Percentiles rank a stretch among this genome's conserved stretches.
Evolutionary conservation across 2,113 vertebrate genomes (phyloP).

Genomic region (Pelvicachromis taeniatus): DNA sequence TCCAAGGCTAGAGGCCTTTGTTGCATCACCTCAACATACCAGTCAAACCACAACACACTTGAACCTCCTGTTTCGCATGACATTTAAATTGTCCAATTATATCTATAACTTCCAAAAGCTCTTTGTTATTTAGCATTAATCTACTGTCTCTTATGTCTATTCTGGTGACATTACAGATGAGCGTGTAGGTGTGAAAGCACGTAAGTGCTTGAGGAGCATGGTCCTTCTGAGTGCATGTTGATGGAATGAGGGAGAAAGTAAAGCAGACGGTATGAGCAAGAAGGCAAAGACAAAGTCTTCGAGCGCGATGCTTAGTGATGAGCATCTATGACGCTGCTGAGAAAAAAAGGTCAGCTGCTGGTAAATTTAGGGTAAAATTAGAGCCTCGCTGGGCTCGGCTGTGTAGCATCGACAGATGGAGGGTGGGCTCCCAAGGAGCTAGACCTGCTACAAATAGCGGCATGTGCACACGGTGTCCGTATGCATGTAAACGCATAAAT

Average conservation of each 20-base stretch:
- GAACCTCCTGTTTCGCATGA: not conserved
- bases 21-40: conserved; percentile 10
- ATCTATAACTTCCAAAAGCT: conserved; percentile 1
- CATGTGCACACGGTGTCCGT: not conserved
- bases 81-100: not conserved
- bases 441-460: conserved; percentile 70
- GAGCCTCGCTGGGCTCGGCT: conserved; percentile 36
- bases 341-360: conserved; percentile 59
- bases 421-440: conserved; percentile 62
- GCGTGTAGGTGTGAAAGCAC: conserved; percentile 25
- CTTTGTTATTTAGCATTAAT: not conserved
- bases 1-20: conserved; percentile 38
- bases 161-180: conserved; percentile 27
- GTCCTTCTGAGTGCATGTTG: not conserved
- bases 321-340: conserved; percentile 20
- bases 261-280: not conserved
- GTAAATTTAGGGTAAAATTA: conserved; percentile 62
- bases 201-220: conserved; percentile 10
- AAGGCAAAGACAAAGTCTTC: not conserved
- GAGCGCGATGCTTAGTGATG: not conserved
- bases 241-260: not conserved
- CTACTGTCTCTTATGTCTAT: conserved; percentile 7
- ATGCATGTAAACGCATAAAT: not conserved
- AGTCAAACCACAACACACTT: conserved; percentile 9
- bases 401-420: conserved; percentile 68